Percentiles rank a stretch among this genome's conserved stretches.
These are phyloP conservation scores for Bembecia ichneumoniformis DNA, from an alignment of 2,888 invertebrate genomes.

Conservation along the genomic window DNA sequence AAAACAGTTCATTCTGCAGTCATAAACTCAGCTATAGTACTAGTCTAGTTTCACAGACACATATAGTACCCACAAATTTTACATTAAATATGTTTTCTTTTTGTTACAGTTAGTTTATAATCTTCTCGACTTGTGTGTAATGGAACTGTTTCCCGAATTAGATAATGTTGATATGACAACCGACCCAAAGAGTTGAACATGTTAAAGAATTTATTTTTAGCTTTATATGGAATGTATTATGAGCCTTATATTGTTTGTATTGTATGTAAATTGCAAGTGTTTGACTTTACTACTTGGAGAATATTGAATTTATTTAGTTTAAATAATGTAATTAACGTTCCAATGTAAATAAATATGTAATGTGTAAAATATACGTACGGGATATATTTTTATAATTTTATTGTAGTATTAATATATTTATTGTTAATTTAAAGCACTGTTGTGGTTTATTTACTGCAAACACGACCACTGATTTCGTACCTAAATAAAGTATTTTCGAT, in stretches of 20 bases:
- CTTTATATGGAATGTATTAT: conserved; percentile 6
- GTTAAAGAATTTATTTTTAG: conserved; percentile 1
- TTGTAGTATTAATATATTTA: conserved; percentile 26
- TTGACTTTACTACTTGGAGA: neutral
- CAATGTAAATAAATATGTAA: conserved; percentile 32
- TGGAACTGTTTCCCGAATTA: conserved; percentile 84
- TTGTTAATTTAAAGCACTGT: conserved; percentile 11
- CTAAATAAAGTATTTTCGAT: conserved; percentile 34
- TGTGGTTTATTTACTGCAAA: conserved; percentile 8
- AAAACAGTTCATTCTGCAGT: too few relatives aligned
- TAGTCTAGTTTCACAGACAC: too few relatives aligned
- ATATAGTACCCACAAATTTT: too few relatives aligned
- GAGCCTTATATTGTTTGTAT: conserved; percentile 9
- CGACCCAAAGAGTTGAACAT: neutral
- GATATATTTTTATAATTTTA: conserved; percentile 52
- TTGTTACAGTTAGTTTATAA: conserved; percentile 79
- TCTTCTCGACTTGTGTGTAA: conserved; percentile 81
- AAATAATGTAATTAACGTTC: conserved; percentile 26
- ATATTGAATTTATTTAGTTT: neutral
- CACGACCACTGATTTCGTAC: conserved; percentile 13
- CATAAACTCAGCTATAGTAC: too few relatives aligned
- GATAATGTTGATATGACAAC: conserved; percentile 9
- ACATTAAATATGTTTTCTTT: conserved; percentile 5
- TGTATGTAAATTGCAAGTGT: conserved; percentile 25
- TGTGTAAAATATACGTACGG: conserved; percentile 21